Percentiles rank a stretch among this genome's conserved stretches.
These are phyloP conservation scores for Anastatus disparis DNA, from an alignment of 1,140 invertebrate genomes.

Conservation along the genomic window DNA sequence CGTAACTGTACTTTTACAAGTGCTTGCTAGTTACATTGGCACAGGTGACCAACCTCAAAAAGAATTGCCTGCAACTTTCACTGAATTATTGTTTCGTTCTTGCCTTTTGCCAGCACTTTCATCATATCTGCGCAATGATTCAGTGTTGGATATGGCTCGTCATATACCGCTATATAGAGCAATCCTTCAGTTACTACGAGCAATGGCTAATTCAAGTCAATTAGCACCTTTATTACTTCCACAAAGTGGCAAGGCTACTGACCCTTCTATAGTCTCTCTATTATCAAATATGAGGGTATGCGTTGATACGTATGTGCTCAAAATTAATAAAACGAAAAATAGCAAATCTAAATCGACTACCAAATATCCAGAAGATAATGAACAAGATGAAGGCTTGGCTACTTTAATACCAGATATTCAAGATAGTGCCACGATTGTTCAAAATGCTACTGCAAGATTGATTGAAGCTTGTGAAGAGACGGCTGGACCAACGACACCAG, in stretches of 20 bases:
- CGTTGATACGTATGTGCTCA: slow-evolving; percentile 86
- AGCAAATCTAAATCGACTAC: slow-evolving; percentile 51
- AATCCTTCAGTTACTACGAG: slow-evolving; percentile 82
- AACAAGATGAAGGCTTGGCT: slow-evolving; percentile 88
- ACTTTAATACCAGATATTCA: slow-evolving; percentile 88
- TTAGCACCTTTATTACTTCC: slow-evolving; percentile 77
- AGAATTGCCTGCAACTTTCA: slow-evolving; percentile 75
- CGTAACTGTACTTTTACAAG: slow-evolving; percentile 82
- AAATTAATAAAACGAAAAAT: slow-evolving; percentile 60
- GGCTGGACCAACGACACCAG: slow-evolving; percentile 55
- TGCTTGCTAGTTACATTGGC: slow-evolving; percentile 88
- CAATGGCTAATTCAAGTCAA: slow-evolving; percentile 77
- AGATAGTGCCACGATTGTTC: slow-evolving; percentile 82
- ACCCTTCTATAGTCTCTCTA: slow-evolving; percentile 74
- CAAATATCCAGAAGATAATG: slow-evolving; percentile 74
- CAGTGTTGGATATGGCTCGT: slow-evolving; percentile 93
- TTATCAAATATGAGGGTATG: slow-evolving; percentile 88
- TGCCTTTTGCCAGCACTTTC: slow-evolving; percentile 88
- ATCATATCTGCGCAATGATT: slow-evolving; percentile 93
- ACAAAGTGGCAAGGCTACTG: slow-evolving; percentile 56
- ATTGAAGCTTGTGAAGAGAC: slow-evolving; percentile 60
- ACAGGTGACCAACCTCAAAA: slow-evolving; percentile 69
- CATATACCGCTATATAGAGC: slow-evolving; percentile 92
- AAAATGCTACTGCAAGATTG: slow-evolving; percentile 72
- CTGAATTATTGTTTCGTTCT: slow-evolving; percentile 81